Conservation (phyloP, 2,797 vertebrate species). For the Staurois parvus region DNA sequence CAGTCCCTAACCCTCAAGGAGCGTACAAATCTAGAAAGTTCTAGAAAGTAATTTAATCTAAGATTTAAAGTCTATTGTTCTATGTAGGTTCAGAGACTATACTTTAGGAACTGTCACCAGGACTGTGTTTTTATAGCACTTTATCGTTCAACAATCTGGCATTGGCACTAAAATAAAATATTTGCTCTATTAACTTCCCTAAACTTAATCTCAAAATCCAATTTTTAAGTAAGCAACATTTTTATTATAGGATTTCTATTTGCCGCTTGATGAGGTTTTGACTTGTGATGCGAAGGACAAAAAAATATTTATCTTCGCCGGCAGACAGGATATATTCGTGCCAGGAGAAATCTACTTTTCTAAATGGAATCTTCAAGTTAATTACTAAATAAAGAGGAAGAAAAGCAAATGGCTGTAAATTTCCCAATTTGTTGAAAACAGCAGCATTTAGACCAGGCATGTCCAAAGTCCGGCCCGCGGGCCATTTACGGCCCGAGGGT, state of each 20-base stretch:
- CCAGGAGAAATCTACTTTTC: background rate
- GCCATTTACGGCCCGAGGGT: too few relatives aligned
- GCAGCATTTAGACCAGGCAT: too few relatives aligned
- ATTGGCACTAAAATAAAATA: background rate
- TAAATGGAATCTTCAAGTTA: slow-evolving; percentile 12
- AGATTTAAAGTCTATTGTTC: too few relatives aligned
- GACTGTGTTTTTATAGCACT: background rate
- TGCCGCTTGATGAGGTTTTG: slow-evolving; percentile 21
- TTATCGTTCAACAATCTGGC: slow-evolving; percentile 10
- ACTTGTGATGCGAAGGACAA: background rate
- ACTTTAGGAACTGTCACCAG: background rate
- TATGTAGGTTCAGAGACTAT: background rate
- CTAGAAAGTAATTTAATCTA: too few relatives aligned
- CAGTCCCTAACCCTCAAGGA: too few relatives aligned
- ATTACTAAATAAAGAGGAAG: slow-evolving; percentile 12
- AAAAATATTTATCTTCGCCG: slow-evolving; percentile 38
- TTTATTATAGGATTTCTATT: slow-evolving; percentile 22
- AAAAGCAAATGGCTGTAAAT: too few relatives aligned
- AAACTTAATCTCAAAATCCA: slow-evolving; percentile 17
- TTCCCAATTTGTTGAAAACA: too few relatives aligned
- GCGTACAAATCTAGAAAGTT: too few relatives aligned
- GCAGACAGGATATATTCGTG: slow-evolving; percentile 5
- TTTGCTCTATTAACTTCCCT: slow-evolving; percentile 17
- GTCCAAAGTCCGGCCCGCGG: too few relatives aligned
- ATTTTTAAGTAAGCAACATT: slow-evolving; percentile 6